phyloP scores from a whole-genome alignment of 2,113 vertebrate species.

The Burhinus oedicnemus region DNA sequence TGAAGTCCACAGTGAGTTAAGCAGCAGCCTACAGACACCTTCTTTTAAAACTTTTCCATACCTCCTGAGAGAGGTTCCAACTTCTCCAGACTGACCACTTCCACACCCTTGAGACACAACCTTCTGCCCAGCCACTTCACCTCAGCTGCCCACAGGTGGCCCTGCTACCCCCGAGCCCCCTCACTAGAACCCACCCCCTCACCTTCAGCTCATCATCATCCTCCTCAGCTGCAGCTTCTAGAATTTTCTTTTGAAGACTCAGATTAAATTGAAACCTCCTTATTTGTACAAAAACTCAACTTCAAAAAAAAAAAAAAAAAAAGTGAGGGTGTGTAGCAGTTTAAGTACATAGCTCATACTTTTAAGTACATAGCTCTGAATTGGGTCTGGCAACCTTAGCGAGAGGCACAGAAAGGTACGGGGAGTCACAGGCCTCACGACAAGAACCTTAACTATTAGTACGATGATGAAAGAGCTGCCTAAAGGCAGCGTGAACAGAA shows the following conservation, averaged over 20 bases:
- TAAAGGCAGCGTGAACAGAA: not conserved
- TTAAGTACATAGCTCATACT: too few species aligned
- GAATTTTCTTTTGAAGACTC: accelerated
- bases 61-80: not conserved
- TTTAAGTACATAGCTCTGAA: not conserved
- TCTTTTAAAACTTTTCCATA: not conserved
- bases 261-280: not conserved
- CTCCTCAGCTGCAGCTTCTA: not conserved
- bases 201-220: not conserved
- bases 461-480: not conserved
- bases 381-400: not conserved
- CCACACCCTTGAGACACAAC: accelerated
- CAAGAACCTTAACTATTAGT: not conserved
- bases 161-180: accelerated
- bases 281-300: not conserved
- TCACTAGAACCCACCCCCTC: accelerated
- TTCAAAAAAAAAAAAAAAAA: not conserved
- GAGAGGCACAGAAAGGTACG: not conserved
- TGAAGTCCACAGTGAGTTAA: accelerated
- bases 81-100: accelerated
- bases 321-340: too few species aligned
- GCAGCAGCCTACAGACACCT: too few species aligned
- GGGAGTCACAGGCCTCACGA: not conserved
- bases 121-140: accelerated
- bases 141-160: not conserved